Percentiles rank a stretch among this genome's conserved stretches.
Conservation (phyloP, 2,888 invertebrate species). For the Chymomyza fuscimana region DNA sequence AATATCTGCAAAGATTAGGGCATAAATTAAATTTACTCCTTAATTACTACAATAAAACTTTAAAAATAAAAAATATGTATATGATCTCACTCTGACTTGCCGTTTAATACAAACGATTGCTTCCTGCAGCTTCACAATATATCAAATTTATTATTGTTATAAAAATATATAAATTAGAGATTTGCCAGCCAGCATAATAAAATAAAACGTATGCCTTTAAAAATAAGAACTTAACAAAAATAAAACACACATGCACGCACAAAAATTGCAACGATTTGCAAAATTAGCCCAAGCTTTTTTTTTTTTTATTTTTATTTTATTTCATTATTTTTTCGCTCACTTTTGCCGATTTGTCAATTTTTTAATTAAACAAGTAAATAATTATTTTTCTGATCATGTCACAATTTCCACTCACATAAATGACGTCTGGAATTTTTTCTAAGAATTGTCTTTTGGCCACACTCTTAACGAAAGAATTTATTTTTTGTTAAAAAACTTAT, state of each 20-base stretch:
- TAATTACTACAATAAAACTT: too few species aligned
- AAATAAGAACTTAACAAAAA: constrained; percentile 14
- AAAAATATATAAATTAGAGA: background rate
- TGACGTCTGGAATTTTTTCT: background rate
- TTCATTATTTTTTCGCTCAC: background rate
- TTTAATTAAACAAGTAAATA: background rate
- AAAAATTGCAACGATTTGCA: background rate
- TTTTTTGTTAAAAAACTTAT: constrained; percentile 2
- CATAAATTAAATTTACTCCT: too few species aligned
- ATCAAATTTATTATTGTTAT: background rate
- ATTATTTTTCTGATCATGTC: background rate
- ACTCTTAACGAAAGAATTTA: background rate
- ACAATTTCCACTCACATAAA: background rate
- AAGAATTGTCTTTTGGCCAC: background rate
- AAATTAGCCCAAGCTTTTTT: background rate
- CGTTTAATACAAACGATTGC: too few species aligned
- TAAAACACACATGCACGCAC: too few species aligned
- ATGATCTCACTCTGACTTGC: too few species aligned
- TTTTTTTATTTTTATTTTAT: background rate
- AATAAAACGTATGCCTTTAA: constrained; percentile 21
- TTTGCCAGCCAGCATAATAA: background rate
- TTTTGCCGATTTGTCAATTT: constrained; percentile 8
- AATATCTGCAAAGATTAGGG: too few species aligned
- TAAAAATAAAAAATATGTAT: too few species aligned
- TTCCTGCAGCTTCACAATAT: too few species aligned